Percentiles rank a stretch among this genome's conserved stretches.
Conservation (phyloP, 2,888 invertebrate species). For the Rhodophaea formosa region DNA sequence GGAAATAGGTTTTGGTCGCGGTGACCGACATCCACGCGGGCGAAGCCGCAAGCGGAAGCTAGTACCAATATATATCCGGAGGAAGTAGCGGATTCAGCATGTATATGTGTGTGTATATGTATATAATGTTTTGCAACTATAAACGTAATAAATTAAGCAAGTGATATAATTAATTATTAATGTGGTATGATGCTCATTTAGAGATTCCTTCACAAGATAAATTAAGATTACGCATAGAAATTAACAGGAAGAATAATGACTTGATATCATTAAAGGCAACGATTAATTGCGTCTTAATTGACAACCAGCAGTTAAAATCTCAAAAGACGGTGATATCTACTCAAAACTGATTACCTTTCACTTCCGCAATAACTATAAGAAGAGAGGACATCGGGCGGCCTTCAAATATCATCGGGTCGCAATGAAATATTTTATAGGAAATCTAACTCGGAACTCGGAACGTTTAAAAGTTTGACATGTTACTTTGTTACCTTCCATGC, state of each 20-base stretch:
- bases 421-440: conserved; percentile 13
- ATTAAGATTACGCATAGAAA: not conserved
- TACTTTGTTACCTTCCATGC: too few species aligned
- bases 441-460: too few species aligned
- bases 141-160: too few species aligned
- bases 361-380: conserved; percentile 13
- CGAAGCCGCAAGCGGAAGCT: too few species aligned
- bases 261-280: not conserved
- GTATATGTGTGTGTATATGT: too few species aligned
- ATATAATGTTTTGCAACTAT: too few species aligned
- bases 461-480: not conserved
- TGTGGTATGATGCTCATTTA: not conserved
- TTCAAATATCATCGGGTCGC: not conserved
- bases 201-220: conserved; percentile 1
- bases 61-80: too few species aligned
- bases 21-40: too few species aligned
- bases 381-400: conserved; percentile 6
- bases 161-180: not conserved
- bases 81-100: too few species aligned
- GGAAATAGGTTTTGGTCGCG: too few species aligned
- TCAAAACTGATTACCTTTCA: conserved; percentile 14
- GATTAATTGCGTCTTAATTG: conserved; percentile 1
- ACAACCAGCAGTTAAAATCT: conserved; percentile 4
- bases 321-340: not conserved
- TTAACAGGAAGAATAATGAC: not conserved